Percentiles rank a stretch among this genome's conserved stretches.
phyloP scores from a whole-genome alignment of 2,888 invertebrate genomes.

The Mellilla xanthometata region DNA sequence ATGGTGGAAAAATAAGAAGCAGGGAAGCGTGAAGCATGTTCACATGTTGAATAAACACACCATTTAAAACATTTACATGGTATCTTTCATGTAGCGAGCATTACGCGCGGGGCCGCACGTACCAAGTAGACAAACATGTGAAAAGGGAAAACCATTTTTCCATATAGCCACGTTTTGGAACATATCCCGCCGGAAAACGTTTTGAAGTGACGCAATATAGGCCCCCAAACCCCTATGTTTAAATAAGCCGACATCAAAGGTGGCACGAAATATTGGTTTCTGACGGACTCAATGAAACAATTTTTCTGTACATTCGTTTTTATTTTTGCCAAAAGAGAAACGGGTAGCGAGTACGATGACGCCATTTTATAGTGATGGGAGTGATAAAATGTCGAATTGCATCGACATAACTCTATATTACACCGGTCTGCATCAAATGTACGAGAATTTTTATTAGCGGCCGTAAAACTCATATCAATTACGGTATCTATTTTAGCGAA shows the following conservation, averaged over 20 bases:
- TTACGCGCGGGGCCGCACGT: conserved; percentile 21
- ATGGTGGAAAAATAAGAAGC: background rate
- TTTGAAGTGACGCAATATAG: conserved; percentile 62
- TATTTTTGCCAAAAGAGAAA: conserved; percentile 33
- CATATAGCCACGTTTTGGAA: conserved; percentile 39
- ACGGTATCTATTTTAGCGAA: conserved; percentile 29
- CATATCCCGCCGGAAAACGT: conserved; percentile 44
- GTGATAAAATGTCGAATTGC: conserved; percentile 34
- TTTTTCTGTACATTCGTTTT: conserved; percentile 41
- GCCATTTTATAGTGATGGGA: conserved; percentile 34
- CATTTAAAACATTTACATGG: conserved; percentile 20
- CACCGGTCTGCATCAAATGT: conserved; percentile 33
- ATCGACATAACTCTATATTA: conserved; percentile 34
- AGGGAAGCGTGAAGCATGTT: conserved; percentile 20
- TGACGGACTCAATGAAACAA: conserved; percentile 54
- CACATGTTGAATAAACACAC: conserved; percentile 18
- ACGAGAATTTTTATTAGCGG: conserved; percentile 29
- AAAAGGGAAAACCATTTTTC: conserved; percentile 38
- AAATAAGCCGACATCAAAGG: conserved; percentile 73
- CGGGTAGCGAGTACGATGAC: conserved; percentile 30
- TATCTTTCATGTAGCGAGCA: conserved; percentile 17
- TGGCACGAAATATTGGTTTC: conserved; percentile 51
- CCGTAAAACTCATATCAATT: conserved; percentile 35
- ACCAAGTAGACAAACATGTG: conserved; percentile 24
- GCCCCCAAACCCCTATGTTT: conserved; percentile 59